Conservation (phyloP, 2,888 invertebrate species). For the Byasa hedistus region DNA sequence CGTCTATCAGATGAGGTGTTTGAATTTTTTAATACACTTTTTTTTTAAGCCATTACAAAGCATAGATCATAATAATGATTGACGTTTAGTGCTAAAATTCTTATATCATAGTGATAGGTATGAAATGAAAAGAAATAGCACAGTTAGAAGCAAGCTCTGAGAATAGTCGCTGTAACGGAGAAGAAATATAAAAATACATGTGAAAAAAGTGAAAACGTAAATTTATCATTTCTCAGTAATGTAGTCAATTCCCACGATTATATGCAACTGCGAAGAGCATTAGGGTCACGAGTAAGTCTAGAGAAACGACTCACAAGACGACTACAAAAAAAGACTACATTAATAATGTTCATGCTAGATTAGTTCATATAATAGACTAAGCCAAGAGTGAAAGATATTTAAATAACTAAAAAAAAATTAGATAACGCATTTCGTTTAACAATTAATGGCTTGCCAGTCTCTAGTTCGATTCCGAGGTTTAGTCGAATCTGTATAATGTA, state of each 20-base stretch:
- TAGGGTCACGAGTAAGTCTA: constrained; percentile 23
- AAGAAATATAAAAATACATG: constrained; percentile 2
- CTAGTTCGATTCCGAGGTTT: no score
- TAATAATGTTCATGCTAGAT: no score
- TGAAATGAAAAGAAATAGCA: neutral
- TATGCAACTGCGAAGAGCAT: constrained; percentile 25
- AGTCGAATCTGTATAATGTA: no score
- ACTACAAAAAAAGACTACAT: neutral
- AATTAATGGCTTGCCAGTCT: no score
- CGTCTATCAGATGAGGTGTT: no score
- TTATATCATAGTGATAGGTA: neutral
- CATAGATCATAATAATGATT: neutral
- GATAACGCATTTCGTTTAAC: no score
- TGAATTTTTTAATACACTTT: neutral
- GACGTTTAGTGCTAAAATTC: neutral
- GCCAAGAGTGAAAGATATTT: no score
- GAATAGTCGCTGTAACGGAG: neutral
- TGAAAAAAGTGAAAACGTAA: constrained; percentile 15
- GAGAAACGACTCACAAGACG: constrained; percentile 5
- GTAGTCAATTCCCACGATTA: constrained; percentile 24
- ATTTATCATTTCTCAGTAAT: constrained; percentile 8
- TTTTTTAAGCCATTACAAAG: neutral
- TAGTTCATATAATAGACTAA: no score
- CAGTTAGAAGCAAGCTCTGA: neutral
- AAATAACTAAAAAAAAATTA: no score